Percentiles rank a stretch among this genome's conserved stretches.
These are phyloP conservation scores for Menura novaehollandiae DNA, from an alignment of 2,113 vertebrate species.

Conservation along the genomic window DNA sequence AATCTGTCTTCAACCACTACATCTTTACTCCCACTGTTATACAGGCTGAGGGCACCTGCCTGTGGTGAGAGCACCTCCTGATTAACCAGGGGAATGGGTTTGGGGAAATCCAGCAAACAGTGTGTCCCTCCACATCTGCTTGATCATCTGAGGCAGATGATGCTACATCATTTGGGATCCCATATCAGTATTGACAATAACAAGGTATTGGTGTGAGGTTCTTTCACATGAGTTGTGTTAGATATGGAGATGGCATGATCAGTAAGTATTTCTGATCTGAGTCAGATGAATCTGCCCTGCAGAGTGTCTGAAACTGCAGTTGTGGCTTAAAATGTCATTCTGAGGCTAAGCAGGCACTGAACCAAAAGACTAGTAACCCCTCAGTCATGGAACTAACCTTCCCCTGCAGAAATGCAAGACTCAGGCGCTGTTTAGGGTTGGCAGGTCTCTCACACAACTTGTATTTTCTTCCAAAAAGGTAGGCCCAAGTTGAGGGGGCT, in stretches of 20 bases:
- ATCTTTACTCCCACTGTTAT: neutral
- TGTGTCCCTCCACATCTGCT: neutral
- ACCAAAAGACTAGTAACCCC: neutral
- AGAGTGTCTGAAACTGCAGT: neutral
- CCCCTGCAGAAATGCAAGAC: neutral
- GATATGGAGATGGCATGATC: neutral
- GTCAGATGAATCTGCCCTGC: neutral
- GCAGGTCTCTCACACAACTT: neutral
- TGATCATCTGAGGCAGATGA: neutral
- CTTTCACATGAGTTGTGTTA: neutral
- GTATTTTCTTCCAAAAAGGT: neutral
- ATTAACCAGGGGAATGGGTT: fast-evolving
- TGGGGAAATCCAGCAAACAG: neutral
- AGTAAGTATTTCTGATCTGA: neutral
- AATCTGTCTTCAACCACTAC: neutral
- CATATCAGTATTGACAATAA: neutral
- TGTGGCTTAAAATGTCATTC: neutral
- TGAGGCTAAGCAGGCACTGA: neutral
- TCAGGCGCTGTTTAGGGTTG: neutral
- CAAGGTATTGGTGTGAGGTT: neutral
- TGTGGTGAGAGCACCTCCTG: neutral
- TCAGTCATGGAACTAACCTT: neutral
- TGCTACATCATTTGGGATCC: neutral
- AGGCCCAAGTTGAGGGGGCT: neutral
- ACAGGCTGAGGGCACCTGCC: neutral